Conservation (phyloP, 2,888 invertebrate species). For the Malthinus seriepunctatus region DNA sequence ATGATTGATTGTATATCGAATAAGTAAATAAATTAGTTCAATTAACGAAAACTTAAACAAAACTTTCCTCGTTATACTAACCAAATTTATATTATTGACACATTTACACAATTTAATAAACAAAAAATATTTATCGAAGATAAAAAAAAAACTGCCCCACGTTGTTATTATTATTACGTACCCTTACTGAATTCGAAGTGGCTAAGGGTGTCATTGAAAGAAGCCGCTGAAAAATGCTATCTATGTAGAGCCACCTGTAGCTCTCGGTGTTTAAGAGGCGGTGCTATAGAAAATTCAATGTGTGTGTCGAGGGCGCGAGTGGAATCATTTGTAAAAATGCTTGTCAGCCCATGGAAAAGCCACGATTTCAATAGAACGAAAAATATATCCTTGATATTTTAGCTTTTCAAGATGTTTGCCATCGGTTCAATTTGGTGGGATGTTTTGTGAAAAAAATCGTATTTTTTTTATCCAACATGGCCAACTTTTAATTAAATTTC, state of each 20-base stretch:
- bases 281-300: constrained; percentile 44
- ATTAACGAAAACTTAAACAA: constrained; percentile 32
- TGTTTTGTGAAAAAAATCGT: not conserved
- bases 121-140: constrained; percentile 3
- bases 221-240: constrained; percentile 52
- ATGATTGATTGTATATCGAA: constrained; percentile 49
- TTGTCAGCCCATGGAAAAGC: constrained; percentile 42
- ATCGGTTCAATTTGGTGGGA: not conserved
- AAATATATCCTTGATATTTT: constrained; percentile 3
- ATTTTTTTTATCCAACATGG: too few relatives aligned
- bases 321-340: constrained; percentile 54
- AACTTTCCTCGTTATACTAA: constrained; percentile 7
- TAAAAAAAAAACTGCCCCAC: constrained; percentile 1
- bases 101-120: constrained; percentile 2
- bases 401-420: not conserved
- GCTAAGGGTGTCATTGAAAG: constrained; percentile 42
- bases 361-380: constrained; percentile 38
- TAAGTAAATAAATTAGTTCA: constrained; percentile 41
- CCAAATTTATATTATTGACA: too few relatives aligned
- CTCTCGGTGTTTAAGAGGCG: constrained; percentile 36
- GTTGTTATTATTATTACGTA: constrained; percentile 26
- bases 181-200: constrained; percentile 41
- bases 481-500: too few relatives aligned
- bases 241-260: constrained; percentile 51
- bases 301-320: constrained; percentile 43